Base-by-base conservation (phyloP, 2,888 invertebrate species). In the Melanargia galathea region DNA sequence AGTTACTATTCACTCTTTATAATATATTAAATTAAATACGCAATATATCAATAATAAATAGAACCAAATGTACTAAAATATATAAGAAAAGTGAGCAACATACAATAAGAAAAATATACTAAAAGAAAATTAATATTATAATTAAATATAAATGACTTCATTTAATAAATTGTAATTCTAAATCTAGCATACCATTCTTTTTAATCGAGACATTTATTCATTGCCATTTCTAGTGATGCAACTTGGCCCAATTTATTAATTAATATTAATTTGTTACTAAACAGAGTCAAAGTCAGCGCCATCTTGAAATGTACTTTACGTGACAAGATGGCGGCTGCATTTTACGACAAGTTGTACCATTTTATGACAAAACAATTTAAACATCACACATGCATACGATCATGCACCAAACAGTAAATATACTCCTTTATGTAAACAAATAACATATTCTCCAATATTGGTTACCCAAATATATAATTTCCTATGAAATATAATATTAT, bases 321-420 rank as follows among this genome's bases (percentile, higher is more conserved):
- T 20, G 11, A 52, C 54, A 62, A 49, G 40, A 56, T 46, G 48
- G 54, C 54, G 30, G n/a, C 11, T 43, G 0, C 2, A 30, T 33
- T 35, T 13, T 8, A 18, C 7, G 16, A 24, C 22, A 8, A 46
- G 24, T 54, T 60, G 13, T 16, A 24, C n/a, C n/a, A 38, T 45
- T 57, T 26, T 30, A 60, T 51, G 18, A 45, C 20, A 59, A 55
- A 49, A 62, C 24, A 56, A 60, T 52, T 62, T 61, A 46, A 64
- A 63, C 40, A 52, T 64, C 73, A 67, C 71, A 70, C 72, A 73
- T 71, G 75, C 83, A 77, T 76, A 78, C 76, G 72, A 57, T 59
- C 83, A 82, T 83, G 83, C 83, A 75, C 63, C 71, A 69, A 72
- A 71, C 65, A 69, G 60, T 62, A 63, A 68, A 54, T 59, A 63